Base-by-base conservation (phyloP, 1,140 invertebrate genomes). In the Dendroctonus valens region DNA sequence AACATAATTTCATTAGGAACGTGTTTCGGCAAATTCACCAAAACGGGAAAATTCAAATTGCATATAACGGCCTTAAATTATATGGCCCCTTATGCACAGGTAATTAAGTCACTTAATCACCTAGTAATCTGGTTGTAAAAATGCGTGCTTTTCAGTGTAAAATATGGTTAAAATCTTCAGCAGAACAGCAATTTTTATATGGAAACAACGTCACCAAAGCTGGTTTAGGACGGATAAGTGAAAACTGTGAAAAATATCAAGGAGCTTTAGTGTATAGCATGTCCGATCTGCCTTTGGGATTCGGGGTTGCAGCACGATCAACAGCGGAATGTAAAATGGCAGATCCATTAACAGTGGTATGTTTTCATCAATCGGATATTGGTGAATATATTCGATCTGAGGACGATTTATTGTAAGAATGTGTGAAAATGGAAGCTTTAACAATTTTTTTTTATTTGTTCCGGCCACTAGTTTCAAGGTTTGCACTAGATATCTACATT, bases 11-110 rank as follows among this genome's bases (percentile, higher is more conserved):
- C 89, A 57, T 86, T 95, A 26, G 98, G 98, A 1, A 98, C 94
- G 8, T 99, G 97, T 78, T 93, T 99, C 78, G 98, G 98, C 37
- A 99, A 99, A 82, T 99, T 99, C 78, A 98, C 97, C 14, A 98
- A 99, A 82, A 88, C 89, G 6, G 90, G 92, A 69, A 98, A 98
- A 82, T 98, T 99, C 73, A 87, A 87, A 67, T 81, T 99, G 38
- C 93, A 98, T 72, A 92, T 99, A 7, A 99, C 97, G 14, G 93
- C 96, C 0, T 81, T 99, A n/a, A 92, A 94, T 75, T 98, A 95
- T 78, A 81, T 99, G 63, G 94, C 95, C n/a, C 96, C 96, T 7
- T 99, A 99, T 83, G 97, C 97, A 6, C 93, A 97, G 81, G 91
- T 92, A 82, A 67, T 14, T 39, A 48, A 48, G 3, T 55, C 58